phyloP scores from a whole-genome alignment of 2,797 vertebrate genomes.

The Danio tinwini region DNA sequence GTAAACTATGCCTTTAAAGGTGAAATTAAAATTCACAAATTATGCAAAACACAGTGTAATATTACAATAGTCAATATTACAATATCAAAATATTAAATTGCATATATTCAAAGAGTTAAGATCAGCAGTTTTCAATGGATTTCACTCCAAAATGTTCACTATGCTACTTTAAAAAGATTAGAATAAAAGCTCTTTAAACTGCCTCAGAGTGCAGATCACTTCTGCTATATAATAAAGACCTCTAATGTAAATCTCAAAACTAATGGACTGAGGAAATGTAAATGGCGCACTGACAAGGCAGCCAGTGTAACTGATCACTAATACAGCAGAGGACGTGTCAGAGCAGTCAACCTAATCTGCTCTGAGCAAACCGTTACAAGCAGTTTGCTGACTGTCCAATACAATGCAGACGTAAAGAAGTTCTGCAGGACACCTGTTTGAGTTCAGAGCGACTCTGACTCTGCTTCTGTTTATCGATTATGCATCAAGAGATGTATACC shows the following conservation, averaged over 20 bases:
- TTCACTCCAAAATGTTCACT: not conserved
- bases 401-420: slow-evolving; percentile 7
- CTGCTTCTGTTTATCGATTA: slow-evolving; percentile 25
- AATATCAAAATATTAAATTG: not conserved
- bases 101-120: not conserved
- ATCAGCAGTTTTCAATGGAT: not conserved
- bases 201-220: not conserved
- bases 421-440: slow-evolving; percentile 31
- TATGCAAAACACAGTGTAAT: not conserved
- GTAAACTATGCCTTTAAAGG: too few relatives aligned
- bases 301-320: slow-evolving; percentile 16
- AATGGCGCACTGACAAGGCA: slow-evolving; percentile 33
- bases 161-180: not conserved
- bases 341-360: not conserved
- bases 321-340: not conserved
- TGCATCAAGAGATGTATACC: slow-evolving; percentile 20
- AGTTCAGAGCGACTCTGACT: slow-evolving; percentile 30
- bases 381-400: slow-evolving; percentile 16
- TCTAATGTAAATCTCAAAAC: slow-evolving; percentile 16
- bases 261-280: slow-evolving; percentile 30
- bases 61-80: too few relatives aligned
- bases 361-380: slow-evolving; percentile 13
- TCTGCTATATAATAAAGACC: not conserved
- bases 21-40: not conserved
- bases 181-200: not conserved